Percentiles rank a stretch among this genome's conserved stretches.
Conservation (phyloP, 2,888 invertebrate genomes). For the Diaperis boleti region DNA sequence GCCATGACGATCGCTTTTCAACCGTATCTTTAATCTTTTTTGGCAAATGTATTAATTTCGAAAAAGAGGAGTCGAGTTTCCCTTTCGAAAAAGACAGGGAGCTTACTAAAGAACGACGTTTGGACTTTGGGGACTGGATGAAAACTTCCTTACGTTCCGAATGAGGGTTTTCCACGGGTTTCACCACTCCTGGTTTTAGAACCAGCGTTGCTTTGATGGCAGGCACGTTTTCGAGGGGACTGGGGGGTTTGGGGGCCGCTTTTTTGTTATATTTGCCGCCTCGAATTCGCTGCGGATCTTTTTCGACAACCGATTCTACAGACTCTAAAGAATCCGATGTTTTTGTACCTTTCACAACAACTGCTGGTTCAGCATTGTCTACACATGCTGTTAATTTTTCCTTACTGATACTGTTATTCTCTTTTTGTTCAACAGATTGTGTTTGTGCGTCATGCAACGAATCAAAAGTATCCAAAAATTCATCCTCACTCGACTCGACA, state of each 20-base stretch:
- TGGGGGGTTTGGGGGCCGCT: slow-evolving; percentile 67
- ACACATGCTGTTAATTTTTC: slow-evolving; percentile 55
- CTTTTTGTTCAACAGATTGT: slow-evolving; percentile 37
- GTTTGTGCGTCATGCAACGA: slow-evolving; percentile 56
- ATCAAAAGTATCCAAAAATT: slow-evolving; percentile 61
- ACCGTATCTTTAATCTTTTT: slow-evolving; percentile 68
- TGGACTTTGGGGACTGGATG: slow-evolving; percentile 59
- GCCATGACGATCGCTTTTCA: slow-evolving; percentile 57
- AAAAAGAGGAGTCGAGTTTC: slow-evolving; percentile 45
- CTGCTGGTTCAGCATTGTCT: slow-evolving; percentile 7
- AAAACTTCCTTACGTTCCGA: slow-evolving; percentile 56
- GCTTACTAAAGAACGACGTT: slow-evolving; percentile 49
- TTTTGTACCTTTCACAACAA: slow-evolving; percentile 1
- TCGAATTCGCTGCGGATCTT: not conserved
- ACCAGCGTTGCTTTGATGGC: slow-evolving; percentile 68
- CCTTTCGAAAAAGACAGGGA: slow-evolving; percentile 41
- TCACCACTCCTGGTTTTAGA: slow-evolving; percentile 66
- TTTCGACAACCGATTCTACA: not conserved
- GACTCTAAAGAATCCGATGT: not conserved
- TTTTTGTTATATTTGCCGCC: slow-evolving; percentile 70
- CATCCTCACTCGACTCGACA: slow-evolving; percentile 60
- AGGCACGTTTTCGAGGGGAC: slow-evolving; percentile 39
- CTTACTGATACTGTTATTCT: slow-evolving; percentile 30
- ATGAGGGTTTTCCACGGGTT: slow-evolving; percentile 52
- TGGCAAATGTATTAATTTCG: slow-evolving; percentile 68